Evolutionary conservation across 2,797 vertebrate genomes (phyloP), one percentile per base, ranked within the genome.

Genomic region (Syngnathus acus): DNA sequence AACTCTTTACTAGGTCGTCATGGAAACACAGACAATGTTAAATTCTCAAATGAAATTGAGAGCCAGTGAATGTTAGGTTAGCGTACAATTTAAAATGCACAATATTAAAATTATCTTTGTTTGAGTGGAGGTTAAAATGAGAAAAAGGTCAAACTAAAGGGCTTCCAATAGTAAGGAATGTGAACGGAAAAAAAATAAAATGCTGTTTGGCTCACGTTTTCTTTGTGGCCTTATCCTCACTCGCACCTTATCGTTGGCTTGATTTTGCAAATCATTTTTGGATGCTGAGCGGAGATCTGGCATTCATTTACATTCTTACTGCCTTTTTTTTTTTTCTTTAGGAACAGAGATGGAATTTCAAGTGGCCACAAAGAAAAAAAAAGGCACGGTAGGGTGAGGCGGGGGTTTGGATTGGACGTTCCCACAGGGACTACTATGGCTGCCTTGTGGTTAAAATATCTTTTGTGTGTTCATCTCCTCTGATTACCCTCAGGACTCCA

Each of bases 271-370:
- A 82, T 83, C 64, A 82, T 72, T 78, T 67, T 40, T 39, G 51
- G 66, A 74, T 50, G 48, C 14, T 69, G 50, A 68, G 72, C 68
- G 65, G 64, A 74, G 75, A 84, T 86, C 85, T 88, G 84, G 83
- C 66, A 78, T 82, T 84, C 68, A 87, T 87, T 89, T 87, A 85
- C 84, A 86, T 87, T 88, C 80, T 86, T 85, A 70, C 74, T 83
- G 73, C 72, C 83, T 66, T 68, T 58, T 76, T 66, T 76, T 66
- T 72, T 76, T 70, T 63, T 68, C 53, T 69, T 68, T 47, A 73
- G 78, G 55, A 75, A 77, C 42, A 77, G 75, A 72, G 74, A 82
- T 84, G 81, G 79, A 86, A 87, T 86, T 87, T 82, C 79, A 77
- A 72, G 72, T 70, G 73, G 69, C 76, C 76, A 72, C 78, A 81